phyloP scores from a whole-genome alignment of 2,888 invertebrate genomes.

The Diadegma fenestrale region DNA sequence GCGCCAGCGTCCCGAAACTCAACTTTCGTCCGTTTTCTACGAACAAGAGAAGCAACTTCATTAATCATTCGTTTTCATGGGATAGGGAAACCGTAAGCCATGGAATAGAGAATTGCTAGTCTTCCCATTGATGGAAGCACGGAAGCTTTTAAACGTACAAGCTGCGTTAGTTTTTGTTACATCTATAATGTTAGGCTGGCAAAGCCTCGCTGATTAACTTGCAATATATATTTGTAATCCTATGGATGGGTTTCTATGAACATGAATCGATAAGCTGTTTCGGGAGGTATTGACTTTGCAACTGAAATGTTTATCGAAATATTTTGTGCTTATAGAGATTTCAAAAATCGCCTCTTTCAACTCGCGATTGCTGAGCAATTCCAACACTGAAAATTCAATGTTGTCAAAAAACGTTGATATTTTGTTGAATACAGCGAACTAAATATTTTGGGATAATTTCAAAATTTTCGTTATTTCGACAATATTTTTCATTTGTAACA shows the following conservation, averaged over 20 bases:
- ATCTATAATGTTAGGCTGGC: background rate
- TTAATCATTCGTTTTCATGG: background rate
- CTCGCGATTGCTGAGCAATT: too few species aligned
- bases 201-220: conserved; percentile 6
- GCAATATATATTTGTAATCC: background rate
- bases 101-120: background rate
- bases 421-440: too few species aligned
- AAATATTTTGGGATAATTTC: too few species aligned
- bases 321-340: background rate
- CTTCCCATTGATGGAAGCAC: conserved; percentile 1
- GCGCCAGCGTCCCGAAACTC: too few species aligned
- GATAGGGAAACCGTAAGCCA: background rate
- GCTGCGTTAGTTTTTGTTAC: conserved; percentile 21
- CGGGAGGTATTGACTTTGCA: background rate
- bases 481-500: too few species aligned
- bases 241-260: too few species aligned
- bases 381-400: too few species aligned
- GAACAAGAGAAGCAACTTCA: background rate
- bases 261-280: background rate
- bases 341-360: background rate
- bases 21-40: background rate
- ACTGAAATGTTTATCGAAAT: background rate
- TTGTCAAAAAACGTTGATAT: too few species aligned
- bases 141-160: background rate
- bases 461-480: too few species aligned